These are phyloP conservation scores for Xanthorhoe designata DNA, from an alignment of 2,888 invertebrate genomes.

Conservation along the genomic window DNA sequence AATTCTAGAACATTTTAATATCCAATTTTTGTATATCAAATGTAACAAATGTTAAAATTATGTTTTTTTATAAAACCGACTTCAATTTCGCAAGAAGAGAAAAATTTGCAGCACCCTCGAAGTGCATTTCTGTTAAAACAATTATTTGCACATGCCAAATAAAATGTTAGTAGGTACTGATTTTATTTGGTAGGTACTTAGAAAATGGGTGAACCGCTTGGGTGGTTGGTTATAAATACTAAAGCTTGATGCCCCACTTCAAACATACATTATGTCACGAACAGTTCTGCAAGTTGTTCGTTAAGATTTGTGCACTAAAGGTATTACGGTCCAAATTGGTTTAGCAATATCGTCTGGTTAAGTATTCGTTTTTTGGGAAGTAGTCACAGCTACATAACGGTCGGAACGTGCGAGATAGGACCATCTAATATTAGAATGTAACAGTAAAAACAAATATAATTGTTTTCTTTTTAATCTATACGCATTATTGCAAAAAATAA, in stretches of 20 bases:
- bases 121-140: too few relatives aligned
- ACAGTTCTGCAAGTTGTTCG: slow-evolving; percentile 8
- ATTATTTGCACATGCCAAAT: background rate
- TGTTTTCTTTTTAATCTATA: too few relatives aligned
- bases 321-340: slow-evolving; percentile 12
- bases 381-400: background rate
- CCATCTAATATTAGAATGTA: too few relatives aligned
- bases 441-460: too few relatives aligned
- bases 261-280: slow-evolving; percentile 1
- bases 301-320: slow-evolving; percentile 6
- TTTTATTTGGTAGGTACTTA: background rate
- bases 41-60: too few relatives aligned
- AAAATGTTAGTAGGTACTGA: background rate
- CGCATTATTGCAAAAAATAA: too few relatives aligned
- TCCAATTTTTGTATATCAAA: too few relatives aligned
- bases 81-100: too few relatives aligned
- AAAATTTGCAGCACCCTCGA: too few relatives aligned
- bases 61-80: too few relatives aligned
- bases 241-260: slow-evolving; percentile 11
- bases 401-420: background rate
- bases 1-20: too few relatives aligned
- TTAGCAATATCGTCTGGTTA: slow-evolving; percentile 3
- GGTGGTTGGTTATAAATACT: background rate
- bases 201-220: too few relatives aligned
- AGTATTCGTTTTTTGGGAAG: background rate